Conservation (phyloP, 2,797 vertebrate genomes). For the Gephyroberyx darwinii region DNA sequence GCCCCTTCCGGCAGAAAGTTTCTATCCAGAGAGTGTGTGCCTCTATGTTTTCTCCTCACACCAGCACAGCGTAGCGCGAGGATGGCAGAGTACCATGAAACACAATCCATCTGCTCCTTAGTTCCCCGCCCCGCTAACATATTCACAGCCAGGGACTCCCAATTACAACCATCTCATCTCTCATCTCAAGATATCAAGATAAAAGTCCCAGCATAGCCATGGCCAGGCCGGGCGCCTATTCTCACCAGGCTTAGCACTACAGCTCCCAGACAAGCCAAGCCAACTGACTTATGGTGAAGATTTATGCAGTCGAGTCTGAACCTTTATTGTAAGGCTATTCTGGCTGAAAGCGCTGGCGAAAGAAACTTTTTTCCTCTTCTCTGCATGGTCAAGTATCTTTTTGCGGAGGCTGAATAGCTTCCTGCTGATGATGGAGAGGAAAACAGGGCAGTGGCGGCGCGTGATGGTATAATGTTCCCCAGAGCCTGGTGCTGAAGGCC, state of each 20-base stretch:
- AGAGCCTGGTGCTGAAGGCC: slow-evolving; percentile 29
- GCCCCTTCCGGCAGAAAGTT: slow-evolving; percentile 18
- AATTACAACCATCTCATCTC: slow-evolving; percentile 43
- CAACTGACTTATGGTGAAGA: slow-evolving; percentile 6
- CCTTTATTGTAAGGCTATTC: slow-evolving; percentile 30
- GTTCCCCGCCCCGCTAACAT: slow-evolving; percentile 24
- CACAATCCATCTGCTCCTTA: slow-evolving; percentile 3
- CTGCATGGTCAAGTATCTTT: slow-evolving; percentile 13
- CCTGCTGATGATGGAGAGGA: slow-evolving; percentile 22
- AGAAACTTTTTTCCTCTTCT: slow-evolving; percentile 5
- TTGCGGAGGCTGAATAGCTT: slow-evolving; percentile 1
- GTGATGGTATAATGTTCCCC: slow-evolving; percentile 12
- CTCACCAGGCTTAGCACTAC: neutral
- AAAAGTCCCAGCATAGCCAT: slow-evolving; percentile 29
- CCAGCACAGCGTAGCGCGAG: slow-evolving; percentile 19
- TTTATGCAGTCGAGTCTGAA: slow-evolving; percentile 30
- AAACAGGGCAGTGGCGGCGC: slow-evolving; percentile 14
- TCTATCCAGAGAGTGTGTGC: slow-evolving; percentile 36
- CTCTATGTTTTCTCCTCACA: slow-evolving; percentile 28
- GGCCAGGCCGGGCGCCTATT: slow-evolving; percentile 16
- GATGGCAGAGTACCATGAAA: slow-evolving; percentile 33
- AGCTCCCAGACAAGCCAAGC: neutral
- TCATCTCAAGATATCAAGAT: slow-evolving; percentile 58
- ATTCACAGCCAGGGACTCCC: slow-evolving; percentile 55
- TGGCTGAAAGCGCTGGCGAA: neutral